These are phyloP conservation scores for Antheraea pernyi DNA, from an alignment of 1,140 invertebrate species.

Conservation along the genomic window DNA sequence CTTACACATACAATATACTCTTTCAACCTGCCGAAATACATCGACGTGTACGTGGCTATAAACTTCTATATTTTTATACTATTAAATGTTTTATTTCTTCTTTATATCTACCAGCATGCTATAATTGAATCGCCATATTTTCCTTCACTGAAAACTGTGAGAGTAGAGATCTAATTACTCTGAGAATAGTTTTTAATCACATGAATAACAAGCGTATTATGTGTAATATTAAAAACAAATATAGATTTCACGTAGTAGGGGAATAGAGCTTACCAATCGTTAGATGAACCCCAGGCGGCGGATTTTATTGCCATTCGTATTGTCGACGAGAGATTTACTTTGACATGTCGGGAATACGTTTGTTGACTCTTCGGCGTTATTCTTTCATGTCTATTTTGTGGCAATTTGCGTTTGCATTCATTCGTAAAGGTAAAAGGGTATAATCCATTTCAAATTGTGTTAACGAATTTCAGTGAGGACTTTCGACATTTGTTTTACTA, in stretches of 20 bases:
- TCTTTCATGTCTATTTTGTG: slow-evolving; percentile 41
- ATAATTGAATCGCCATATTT: too few relatives aligned
- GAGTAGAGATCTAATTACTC: too few relatives aligned
- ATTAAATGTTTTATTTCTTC: too few relatives aligned
- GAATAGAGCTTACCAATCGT: slow-evolving; percentile 56
- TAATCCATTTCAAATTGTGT: slow-evolving; percentile 1
- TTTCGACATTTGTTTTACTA: background rate
- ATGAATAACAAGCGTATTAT: background rate
- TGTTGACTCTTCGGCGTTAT: slow-evolving; percentile 60
- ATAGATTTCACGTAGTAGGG: slow-evolving; percentile 39
- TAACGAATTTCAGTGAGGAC: background rate
- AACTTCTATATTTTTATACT: too few relatives aligned
- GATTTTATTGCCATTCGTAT: slow-evolving; percentile 76
- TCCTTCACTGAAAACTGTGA: too few relatives aligned
- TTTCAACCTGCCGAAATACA: too few relatives aligned
- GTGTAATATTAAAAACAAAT: background rate
- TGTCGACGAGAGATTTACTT: slow-evolving; percentile 69
- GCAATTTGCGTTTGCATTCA: slow-evolving; percentile 31
- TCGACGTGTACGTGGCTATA: too few relatives aligned
- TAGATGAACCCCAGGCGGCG: slow-evolving; percentile 44
- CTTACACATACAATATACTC: too few relatives aligned
- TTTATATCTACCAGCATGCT: too few relatives aligned
- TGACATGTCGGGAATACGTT: slow-evolving; percentile 71
- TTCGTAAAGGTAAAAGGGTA: slow-evolving; percentile 14
- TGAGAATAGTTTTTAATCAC: too few relatives aligned